Evolutionary conservation across 1,140 invertebrate genomes (phyloP).

Genomic region (Drosophila aff.): DNA sequence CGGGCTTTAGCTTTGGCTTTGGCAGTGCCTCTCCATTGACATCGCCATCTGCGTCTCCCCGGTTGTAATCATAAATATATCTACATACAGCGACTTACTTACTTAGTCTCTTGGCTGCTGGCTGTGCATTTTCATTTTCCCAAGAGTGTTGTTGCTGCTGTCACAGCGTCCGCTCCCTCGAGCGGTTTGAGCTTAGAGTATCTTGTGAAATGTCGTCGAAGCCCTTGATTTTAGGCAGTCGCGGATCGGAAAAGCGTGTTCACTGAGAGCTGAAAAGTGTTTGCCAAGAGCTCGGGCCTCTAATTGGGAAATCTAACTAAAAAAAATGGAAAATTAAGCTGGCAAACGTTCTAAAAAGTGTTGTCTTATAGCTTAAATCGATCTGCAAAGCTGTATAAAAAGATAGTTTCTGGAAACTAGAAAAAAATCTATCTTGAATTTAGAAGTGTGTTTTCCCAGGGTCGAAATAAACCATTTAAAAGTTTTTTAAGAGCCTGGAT

Average conservation of each 20-base stretch:
- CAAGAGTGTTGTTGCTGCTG: constrained; percentile 63
- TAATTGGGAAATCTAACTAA: neutral
- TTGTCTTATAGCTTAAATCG: neutral
- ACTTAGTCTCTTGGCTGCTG: constrained; percentile 34
- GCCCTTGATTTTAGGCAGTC: constrained; percentile 76
- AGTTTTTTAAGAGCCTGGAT: neutral
- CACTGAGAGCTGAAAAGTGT: constrained; percentile 1
- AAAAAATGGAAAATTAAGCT: neutral
- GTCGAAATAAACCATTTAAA: neutral
- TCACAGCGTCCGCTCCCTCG: constrained; percentile 21
- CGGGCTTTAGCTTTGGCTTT: constrained; percentile 5
- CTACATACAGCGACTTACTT: constrained; percentile 67
- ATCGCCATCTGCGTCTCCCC: constrained; percentile 54
- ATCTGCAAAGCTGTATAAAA: neutral
- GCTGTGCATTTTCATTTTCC: constrained; percentile 81
- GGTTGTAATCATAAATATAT: constrained; percentile 79
- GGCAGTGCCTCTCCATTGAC: constrained; percentile 23
- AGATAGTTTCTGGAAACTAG: neutral
- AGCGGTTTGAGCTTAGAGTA: constrained; percentile 8
- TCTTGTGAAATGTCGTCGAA: constrained; percentile 70
- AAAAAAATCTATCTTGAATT: neutral
- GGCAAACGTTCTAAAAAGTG: neutral
- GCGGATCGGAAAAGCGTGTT: constrained; percentile 58
- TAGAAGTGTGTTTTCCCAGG: neutral
- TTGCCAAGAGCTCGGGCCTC: neutral